phyloP scores from a whole-genome alignment of 1,140 invertebrate species.

The Papilio helenus region DNA sequence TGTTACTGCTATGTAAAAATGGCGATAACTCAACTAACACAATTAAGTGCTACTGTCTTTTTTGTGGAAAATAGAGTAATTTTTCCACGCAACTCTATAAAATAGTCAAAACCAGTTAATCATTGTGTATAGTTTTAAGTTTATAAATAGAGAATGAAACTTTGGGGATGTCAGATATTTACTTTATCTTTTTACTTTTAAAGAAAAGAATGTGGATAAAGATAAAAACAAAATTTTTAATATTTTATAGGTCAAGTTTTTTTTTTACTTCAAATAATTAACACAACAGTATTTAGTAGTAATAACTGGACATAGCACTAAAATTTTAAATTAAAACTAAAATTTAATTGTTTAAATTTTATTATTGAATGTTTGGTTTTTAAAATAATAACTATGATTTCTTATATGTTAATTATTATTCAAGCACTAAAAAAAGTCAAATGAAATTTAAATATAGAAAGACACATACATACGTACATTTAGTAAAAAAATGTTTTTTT shows the following conservation, averaged over 20 bases:
- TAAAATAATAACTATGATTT: too few relatives aligned
- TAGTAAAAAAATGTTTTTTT: too few relatives aligned
- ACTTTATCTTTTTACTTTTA: not conserved
- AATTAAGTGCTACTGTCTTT: constrained; percentile 18
- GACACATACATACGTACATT: too few relatives aligned
- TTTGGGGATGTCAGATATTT: too few relatives aligned
- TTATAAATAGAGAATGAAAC: too few relatives aligned
- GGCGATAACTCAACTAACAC: constrained; percentile 23
- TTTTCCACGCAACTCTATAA: not conserved
- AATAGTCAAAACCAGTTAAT: not conserved
- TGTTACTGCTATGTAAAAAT: constrained; percentile 36
- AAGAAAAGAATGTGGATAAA: not conserved
- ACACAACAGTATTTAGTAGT: not conserved
- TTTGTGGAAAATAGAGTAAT: not conserved
- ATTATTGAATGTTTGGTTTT: not conserved
- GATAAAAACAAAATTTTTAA: not conserved
- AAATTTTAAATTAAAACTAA: not conserved
- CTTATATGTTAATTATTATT: too few relatives aligned
- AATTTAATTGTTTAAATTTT: not conserved
- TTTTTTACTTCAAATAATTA: not conserved
- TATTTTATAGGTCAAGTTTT: too few relatives aligned
- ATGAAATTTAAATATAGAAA: too few relatives aligned
- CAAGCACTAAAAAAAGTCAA: too few relatives aligned
- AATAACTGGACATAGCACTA: not conserved
- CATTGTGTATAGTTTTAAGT: not conserved